Conservation (phyloP, 1,140 invertebrate species). For the Pseudoatta argentina region DNA sequence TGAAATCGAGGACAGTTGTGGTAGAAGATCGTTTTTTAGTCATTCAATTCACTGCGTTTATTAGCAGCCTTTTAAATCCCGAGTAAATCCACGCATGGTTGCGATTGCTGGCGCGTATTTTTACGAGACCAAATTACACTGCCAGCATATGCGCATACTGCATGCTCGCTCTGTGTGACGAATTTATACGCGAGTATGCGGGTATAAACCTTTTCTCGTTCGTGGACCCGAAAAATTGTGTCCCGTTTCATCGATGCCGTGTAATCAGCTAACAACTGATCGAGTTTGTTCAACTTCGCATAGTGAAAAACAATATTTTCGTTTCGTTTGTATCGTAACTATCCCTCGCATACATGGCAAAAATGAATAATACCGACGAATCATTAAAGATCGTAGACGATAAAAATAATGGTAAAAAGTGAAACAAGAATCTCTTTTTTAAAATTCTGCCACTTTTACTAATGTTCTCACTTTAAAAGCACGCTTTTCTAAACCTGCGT, state of each 20-base stretch:
- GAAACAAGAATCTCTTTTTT: neutral
- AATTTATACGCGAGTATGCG: constrained; percentile 49
- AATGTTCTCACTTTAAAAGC: neutral
- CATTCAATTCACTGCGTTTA: constrained; percentile 38
- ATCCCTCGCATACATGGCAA: neutral
- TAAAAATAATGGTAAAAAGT: neutral
- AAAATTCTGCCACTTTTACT: neutral
- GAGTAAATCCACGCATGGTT: constrained; percentile 33
- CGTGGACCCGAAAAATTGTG: constrained; percentile 49
- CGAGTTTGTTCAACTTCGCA: constrained; percentile 11
- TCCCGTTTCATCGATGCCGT: constrained; percentile 28
- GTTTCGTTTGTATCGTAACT: constrained; percentile 17
- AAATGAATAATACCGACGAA: constrained; percentile 5
- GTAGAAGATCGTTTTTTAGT: constrained; percentile 24
- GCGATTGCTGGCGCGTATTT: constrained; percentile 34
- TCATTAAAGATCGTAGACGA: neutral
- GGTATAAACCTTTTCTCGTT: constrained; percentile 45
- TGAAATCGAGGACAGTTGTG: neutral
- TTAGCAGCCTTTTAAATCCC: constrained; percentile 47
- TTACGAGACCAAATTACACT: constrained; percentile 37
- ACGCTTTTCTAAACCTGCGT: neutral
- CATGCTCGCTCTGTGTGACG: constrained; percentile 25
- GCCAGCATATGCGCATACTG: constrained; percentile 13
- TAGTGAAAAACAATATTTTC: constrained; percentile 44
- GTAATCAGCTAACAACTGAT: constrained; percentile 59